These are phyloP conservation scores for Stenchaetothrips biformis DNA, from an alignment of 2,888 invertebrate genomes.

Conservation along the genomic window DNA sequence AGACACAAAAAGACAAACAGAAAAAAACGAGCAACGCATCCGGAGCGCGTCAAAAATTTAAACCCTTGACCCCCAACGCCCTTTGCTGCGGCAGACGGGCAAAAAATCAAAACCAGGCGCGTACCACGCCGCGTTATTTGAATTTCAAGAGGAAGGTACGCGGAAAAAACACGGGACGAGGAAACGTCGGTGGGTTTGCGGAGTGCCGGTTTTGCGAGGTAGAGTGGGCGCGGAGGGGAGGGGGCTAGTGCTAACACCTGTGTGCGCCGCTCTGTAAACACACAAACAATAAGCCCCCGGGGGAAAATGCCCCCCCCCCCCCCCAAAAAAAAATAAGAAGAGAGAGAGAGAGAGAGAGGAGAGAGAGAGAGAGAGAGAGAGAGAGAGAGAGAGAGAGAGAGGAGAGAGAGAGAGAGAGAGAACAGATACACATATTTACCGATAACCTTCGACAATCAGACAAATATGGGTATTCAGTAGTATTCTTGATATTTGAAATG, in stretches of 20 bases:
- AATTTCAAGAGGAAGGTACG: background rate
- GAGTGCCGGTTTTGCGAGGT: background rate
- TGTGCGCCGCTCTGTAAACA: constrained; percentile 1
- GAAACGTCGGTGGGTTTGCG: background rate
- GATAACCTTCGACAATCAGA: too few species aligned
- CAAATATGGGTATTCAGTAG: too few species aligned
- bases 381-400: background rate
- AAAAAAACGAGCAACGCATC: background rate
- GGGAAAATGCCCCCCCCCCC: background rate
- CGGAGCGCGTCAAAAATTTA: too few species aligned
- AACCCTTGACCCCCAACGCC: too few species aligned
- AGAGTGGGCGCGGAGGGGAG: background rate
- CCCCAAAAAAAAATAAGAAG: background rate
- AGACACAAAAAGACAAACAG: background rate
- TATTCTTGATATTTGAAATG: too few species aligned
- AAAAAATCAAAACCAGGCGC: background rate
- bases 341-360: background rate
- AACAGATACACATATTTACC: too few species aligned
- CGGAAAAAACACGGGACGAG: background rate
- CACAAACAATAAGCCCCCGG: background rate
- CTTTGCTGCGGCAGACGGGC: background rate
- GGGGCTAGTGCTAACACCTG: background rate
- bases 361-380: background rate
- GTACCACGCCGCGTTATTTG: background rate
- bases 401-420: background rate